Conservation (phyloP, 2,797 vertebrate genomes). For the Spheniscus humboldti region DNA sequence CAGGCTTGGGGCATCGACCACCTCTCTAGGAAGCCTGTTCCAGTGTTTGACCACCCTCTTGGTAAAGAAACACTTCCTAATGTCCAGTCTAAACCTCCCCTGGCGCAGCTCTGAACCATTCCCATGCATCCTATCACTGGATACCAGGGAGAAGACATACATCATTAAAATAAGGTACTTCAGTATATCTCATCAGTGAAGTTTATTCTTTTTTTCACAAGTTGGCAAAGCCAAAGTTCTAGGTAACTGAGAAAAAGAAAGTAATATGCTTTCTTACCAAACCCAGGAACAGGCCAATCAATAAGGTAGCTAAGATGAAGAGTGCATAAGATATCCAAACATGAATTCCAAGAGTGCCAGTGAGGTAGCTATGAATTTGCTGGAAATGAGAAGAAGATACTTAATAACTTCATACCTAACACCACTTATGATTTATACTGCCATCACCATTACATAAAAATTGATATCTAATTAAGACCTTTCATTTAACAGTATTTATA, state of each 20-base stretch:
- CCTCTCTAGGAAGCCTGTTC: background rate
- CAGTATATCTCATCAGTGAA: background rate
- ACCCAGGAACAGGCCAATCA: constrained; percentile 82
- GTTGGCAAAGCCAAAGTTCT: background rate
- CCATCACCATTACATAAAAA: background rate
- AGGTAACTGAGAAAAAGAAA: background rate
- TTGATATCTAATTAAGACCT: background rate
- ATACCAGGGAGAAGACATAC: background rate
- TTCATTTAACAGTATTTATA: background rate
- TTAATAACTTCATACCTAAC: background rate
- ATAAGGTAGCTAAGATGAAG: constrained; percentile 79
- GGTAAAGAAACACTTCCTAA: background rate
- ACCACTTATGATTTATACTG: background rate
- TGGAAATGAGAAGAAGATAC: constrained; percentile 44
- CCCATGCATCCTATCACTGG: background rate
- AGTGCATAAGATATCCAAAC: constrained; percentile 81
- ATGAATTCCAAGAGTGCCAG: constrained; percentile 75
- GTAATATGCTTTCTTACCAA: constrained; percentile 74
- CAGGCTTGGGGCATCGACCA: background rate
- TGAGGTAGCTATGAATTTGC: constrained; percentile 81
- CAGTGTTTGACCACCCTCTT: background rate
- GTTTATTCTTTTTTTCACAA: background rate
- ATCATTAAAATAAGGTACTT: background rate
- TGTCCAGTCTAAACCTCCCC: background rate
- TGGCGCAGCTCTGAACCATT: background rate